Evolutionary conservation across 2,797 vertebrate species (phyloP).

Genomic region (Pampus argenteus): DNA sequence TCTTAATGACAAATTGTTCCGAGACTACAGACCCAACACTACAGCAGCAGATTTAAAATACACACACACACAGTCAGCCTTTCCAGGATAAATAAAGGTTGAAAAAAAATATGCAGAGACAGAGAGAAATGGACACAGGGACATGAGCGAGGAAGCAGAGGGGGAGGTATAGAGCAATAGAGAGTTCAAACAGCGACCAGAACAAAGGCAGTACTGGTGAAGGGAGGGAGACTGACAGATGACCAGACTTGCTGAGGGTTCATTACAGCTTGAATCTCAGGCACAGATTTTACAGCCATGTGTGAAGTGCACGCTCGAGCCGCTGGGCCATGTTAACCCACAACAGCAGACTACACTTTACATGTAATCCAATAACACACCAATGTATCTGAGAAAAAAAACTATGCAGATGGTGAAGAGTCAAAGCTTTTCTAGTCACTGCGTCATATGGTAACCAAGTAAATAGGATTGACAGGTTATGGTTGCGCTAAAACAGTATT

Average conservation of each 20-base stretch:
- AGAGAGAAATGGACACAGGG: conserved; percentile 3
- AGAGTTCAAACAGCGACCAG: conserved; percentile 3
- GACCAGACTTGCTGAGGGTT: background rate
- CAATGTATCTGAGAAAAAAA: background rate
- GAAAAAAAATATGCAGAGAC: conserved; percentile 7
- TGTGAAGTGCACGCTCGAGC: background rate
- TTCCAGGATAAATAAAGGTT: conserved; percentile 5
- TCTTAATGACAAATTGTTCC: background rate
- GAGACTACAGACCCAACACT: background rate
- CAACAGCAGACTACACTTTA: background rate
- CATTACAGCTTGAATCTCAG: conserved; percentile 17
- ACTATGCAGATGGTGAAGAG: background rate
- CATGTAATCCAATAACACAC: background rate
- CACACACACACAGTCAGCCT: conserved; percentile 16
- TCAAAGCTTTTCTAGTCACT: background rate
- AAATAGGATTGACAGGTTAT: background rate
- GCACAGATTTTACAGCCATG: background rate
- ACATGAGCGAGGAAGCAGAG: background rate
- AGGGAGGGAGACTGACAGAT: conserved; percentile 6
- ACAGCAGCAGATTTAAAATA: background rate
- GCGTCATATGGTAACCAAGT: background rate
- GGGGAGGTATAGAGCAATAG: background rate
- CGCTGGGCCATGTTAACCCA: background rate
- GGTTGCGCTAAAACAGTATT: background rate
- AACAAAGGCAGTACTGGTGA: background rate